Percentiles rank a stretch among this genome's conserved stretches.
Evolutionary conservation across 2,797 vertebrate genomes (phyloP).

Genomic region (Onychomys arenicola): DNA sequence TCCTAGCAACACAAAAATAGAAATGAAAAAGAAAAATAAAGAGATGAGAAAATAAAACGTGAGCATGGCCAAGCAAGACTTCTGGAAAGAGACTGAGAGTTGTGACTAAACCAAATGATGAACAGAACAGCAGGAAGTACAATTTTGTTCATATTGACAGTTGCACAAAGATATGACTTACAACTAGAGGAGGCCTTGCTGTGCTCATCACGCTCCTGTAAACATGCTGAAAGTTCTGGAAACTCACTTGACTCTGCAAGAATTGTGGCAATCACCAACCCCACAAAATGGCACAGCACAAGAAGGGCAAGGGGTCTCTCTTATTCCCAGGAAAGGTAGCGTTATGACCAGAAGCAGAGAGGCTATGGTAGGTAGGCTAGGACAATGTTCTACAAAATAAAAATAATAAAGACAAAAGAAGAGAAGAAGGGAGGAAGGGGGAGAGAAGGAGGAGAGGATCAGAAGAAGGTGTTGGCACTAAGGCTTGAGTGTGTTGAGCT

Average conservation of each 20-base stretch:
- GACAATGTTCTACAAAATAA: background rate
- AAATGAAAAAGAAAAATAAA: background rate
- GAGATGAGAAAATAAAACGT: background rate
- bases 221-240: background rate
- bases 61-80: background rate
- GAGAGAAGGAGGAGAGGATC: background rate
- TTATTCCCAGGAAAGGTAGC: background rate
- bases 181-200: background rate
- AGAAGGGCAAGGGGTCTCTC: background rate
- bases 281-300: background rate
- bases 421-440: too few relatives aligned
- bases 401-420: too few relatives aligned
- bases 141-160: background rate
- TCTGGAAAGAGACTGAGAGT: background rate
- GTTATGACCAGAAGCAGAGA: background rate
- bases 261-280: background rate
- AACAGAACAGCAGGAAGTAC: background rate
- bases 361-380: too few relatives aligned
- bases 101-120: background rate
- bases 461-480: background rate
- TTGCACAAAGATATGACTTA: background rate
- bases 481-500: background rate
- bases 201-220: background rate
- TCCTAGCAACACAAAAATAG: too few relatives aligned
- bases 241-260: background rate